A percentile compares a stretch with the other conserved stretches of the same genome.
These are phyloP conservation scores for Vipera latastei DNA, from an alignment of 2,797 vertebrate species.

Conservation along the genomic window DNA sequence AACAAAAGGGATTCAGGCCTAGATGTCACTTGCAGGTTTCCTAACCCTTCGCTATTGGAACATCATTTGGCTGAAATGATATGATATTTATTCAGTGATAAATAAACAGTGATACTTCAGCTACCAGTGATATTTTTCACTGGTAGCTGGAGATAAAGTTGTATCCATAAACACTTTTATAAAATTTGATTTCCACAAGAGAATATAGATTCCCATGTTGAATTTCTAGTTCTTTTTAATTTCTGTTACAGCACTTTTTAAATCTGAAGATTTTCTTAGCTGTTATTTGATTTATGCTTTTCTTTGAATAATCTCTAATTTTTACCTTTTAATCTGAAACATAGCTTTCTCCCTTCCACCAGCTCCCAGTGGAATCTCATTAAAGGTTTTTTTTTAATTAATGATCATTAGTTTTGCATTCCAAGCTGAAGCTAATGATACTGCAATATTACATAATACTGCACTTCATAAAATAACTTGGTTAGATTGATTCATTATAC, in stretches of 20 bases:
- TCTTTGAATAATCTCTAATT: not conserved
- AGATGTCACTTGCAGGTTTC: not conserved
- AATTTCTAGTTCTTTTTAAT: not conserved
- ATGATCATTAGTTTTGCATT: not conserved
- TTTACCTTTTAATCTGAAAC: not conserved
- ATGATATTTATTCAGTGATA: not conserved
- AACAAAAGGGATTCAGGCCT: not conserved
- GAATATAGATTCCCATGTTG: not conserved
- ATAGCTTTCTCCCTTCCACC: not conserved
- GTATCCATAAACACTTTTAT: not conserved
- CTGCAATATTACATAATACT: not conserved
- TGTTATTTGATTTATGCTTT: not conserved
- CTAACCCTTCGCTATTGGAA: not conserved
- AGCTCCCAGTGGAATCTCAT: not conserved
- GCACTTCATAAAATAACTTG: not conserved
- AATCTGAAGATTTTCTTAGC: not conserved
- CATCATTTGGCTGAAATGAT: not conserved
- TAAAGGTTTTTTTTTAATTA: not conserved
- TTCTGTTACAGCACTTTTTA: not conserved
- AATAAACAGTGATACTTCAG: not conserved
- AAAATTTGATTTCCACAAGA: not conserved
- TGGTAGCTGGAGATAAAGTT: not conserved
- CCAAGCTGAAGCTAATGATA: slow-evolving; percentile 4
- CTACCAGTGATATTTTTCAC: not conserved
- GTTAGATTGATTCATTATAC: not conserved